phyloP scores from a whole-genome alignment of 37 sponge, comb jelly and placozoan genomes.

The Oscarella lobularis region DNA sequence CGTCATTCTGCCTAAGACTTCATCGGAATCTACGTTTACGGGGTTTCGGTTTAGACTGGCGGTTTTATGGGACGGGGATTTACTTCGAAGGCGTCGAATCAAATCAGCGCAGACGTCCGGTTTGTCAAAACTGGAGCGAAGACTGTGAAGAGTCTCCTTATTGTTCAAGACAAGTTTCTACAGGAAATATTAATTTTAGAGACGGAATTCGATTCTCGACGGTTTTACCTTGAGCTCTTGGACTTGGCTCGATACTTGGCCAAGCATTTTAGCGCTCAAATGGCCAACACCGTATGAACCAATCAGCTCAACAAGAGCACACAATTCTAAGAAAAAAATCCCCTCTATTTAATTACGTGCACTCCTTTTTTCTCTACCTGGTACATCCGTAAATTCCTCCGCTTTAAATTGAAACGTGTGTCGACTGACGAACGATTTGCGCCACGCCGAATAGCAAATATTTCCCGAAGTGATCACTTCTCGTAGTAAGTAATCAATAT shows the following conservation, averaged over 20 bases:
- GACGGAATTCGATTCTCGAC: neutral
- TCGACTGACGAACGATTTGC: constrained; percentile 68
- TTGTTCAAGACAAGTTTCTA: constrained; percentile 54
- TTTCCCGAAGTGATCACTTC: constrained; percentile 31
- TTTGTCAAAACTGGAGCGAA: constrained; percentile 72
- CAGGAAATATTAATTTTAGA: neutral
- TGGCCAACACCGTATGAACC: constrained; percentile 85
- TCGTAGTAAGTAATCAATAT: constrained; percentile 49
- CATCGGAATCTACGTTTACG: constrained; percentile 58
- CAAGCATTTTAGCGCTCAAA: constrained; percentile 80
- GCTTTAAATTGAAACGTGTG: constrained; percentile 64
- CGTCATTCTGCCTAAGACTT: constrained; percentile 37
- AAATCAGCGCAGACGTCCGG: constrained; percentile 64
- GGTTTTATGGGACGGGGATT: too few relatives aligned
- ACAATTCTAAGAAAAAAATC: constrained; percentile 34
- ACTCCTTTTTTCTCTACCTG: constrained; percentile 23
- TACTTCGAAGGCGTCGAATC: constrained; percentile 34
- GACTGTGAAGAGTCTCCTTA: constrained; percentile 70
- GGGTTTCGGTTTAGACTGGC: too few relatives aligned
- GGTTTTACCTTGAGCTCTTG: constrained; percentile 63
- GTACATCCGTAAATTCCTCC: constrained; percentile 70
- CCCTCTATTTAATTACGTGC: neutral
- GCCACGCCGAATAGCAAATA: constrained; percentile 62
- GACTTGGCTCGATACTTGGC: constrained; percentile 60
- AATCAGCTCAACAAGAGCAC: constrained; percentile 72